A percentile compares a stretch with the other conserved stretches of the same genome.
These are phyloP conservation scores for Diarsia mendica DNA, from an alignment of 2,888 invertebrate species.

Conservation along the genomic window DNA sequence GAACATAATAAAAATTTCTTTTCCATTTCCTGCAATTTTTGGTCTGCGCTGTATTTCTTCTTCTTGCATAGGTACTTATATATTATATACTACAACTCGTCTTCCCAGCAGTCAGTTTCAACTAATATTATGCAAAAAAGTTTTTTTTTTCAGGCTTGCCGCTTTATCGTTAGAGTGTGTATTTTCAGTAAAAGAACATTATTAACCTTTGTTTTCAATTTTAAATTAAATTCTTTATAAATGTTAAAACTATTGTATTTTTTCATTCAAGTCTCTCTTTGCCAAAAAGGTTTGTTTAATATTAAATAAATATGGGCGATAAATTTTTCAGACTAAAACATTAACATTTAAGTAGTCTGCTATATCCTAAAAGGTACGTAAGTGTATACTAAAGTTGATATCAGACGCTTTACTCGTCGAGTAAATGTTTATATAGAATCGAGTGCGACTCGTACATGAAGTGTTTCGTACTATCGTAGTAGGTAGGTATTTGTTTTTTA, in stretches of 20 bases:
- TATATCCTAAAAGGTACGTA: not conserved
- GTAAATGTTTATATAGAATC: no score
- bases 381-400: not conserved
- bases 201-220: not conserved
- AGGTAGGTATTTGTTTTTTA: no score
- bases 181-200: not conserved
- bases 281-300: not conserved
- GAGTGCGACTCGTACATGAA: no score
- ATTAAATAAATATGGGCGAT: slow-evolving; percentile 6
- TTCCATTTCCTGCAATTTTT: no score
- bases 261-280: not conserved
- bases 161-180: not conserved
- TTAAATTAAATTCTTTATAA: not conserved
- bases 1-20: not conserved
- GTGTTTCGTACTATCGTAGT: no score
- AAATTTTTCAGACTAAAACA: not conserved
- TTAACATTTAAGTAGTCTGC: not conserved
- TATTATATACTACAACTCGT: no score
- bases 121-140: not conserved
- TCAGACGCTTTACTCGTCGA: no score
- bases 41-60: no score
- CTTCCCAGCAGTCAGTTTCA: no score
- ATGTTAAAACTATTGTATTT: not conserved
- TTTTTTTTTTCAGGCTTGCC: not conserved
- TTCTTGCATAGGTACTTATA: no score